Percentiles rank a stretch among this genome's conserved stretches.
Evolutionary conservation across 2,113 vertebrate genomes (phyloP).

Genomic region (Microcebus griseorufus): DNA sequence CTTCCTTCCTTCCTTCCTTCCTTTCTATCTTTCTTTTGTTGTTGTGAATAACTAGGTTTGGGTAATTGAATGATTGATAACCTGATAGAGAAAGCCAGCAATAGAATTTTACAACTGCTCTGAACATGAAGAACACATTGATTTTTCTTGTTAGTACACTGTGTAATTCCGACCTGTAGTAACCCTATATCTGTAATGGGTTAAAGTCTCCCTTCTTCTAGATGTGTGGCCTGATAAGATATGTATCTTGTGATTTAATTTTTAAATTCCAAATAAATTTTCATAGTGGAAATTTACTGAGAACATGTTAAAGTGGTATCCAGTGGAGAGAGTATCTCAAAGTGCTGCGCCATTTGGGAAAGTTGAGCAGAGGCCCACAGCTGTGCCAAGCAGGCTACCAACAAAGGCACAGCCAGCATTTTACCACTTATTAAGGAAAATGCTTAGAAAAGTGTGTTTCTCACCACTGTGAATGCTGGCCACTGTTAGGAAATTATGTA

Average conservation of each 20-base stretch:
- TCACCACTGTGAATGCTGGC: not conserved
- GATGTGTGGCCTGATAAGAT: not conserved
- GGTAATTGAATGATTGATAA: too few relatives aligned
- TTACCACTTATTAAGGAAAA: too few relatives aligned
- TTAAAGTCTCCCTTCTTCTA: not conserved
- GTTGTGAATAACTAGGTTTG: too few relatives aligned
- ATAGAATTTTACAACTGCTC: too few relatives aligned
- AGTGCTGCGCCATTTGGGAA: constrained; percentile 6
- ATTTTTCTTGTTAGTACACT: not conserved
- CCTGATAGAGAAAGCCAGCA: too few relatives aligned
- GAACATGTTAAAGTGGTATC: not conserved
- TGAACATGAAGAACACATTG: too few relatives aligned
- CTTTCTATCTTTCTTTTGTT: too few relatives aligned
- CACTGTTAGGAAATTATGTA: not conserved
- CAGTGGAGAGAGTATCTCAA: not conserved
- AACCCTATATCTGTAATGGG: not conserved
- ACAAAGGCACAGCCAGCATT: not conserved
- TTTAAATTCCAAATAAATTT: not conserved
- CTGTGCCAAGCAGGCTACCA: not conserved
- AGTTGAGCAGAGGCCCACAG: not conserved
- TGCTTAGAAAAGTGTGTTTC: too few relatives aligned
- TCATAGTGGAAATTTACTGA: not conserved
- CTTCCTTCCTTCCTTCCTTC: too few relatives aligned
- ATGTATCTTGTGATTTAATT: too few relatives aligned
- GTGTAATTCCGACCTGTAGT: not conserved